phyloP scores from a whole-genome alignment of 2,113 vertebrate species.

The Malurus melanocephalus region DNA sequence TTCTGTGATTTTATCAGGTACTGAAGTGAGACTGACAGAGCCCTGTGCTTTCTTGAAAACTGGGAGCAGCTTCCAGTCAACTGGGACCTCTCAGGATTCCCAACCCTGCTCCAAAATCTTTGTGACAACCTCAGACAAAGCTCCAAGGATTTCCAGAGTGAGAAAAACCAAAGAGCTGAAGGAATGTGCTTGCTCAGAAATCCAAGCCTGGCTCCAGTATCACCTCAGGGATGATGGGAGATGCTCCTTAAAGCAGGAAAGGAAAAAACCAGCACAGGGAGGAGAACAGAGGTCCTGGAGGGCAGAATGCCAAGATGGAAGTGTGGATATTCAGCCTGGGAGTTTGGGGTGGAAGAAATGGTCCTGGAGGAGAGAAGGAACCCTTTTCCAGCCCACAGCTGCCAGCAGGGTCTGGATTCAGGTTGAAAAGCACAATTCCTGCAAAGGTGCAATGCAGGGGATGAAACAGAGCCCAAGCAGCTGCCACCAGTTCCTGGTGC shows the following conservation, averaged over 20 bases:
- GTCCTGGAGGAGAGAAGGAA: background rate
- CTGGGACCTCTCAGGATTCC: background rate
- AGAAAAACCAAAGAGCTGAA: background rate
- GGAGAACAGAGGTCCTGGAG: background rate
- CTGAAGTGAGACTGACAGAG: background rate
- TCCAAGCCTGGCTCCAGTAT: accelerated
- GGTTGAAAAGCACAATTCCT: background rate
- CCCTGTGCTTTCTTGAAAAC: background rate
- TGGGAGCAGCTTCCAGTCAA: background rate
- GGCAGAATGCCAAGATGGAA: background rate
- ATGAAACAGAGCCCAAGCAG: background rate
- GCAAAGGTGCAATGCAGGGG: accelerated
- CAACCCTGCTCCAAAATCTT: background rate
- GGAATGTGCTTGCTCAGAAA: background rate
- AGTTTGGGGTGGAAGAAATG: background rate
- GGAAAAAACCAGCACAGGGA: background rate
- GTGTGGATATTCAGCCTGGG: background rate
- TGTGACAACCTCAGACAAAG: background rate
- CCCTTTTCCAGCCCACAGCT: background rate
- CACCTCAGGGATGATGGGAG: background rate
- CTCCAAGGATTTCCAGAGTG: background rate
- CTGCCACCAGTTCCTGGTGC: background rate
- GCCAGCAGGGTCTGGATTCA: background rate
- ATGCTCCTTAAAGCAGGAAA: background rate
- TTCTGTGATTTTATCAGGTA: background rate